A percentile compares a stretch with the other conserved stretches of the same genome.
Conservation (phyloP, 2,888 invertebrate genomes). For the Scaptomyza tumidula region DNA sequence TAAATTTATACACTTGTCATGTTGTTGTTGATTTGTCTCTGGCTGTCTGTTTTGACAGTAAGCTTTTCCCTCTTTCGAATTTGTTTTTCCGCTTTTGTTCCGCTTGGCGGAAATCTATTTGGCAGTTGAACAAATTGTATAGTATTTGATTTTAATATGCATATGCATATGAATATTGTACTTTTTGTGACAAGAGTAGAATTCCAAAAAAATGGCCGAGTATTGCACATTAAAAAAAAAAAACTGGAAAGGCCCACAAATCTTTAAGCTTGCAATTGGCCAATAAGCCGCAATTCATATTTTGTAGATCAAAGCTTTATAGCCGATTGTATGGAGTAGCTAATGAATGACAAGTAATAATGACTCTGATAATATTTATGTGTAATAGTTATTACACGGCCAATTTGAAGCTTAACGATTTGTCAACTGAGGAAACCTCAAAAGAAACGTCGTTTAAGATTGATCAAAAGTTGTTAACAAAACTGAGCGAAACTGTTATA, state of each 20-base stretch:
- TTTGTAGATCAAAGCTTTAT: conserved; percentile 32
- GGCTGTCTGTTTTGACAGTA: conserved; percentile 30
- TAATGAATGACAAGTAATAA: conserved; percentile 24
- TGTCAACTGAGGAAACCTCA: conserved; percentile 20
- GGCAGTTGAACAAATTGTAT: conserved; percentile 38
- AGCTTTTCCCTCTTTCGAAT: conserved; percentile 22
- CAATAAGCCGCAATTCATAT: conserved; percentile 15
- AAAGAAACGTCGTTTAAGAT: conserved; percentile 5
- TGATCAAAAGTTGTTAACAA: neutral
- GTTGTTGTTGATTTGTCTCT: conserved; percentile 9
- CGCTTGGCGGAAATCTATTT: conserved; percentile 38
- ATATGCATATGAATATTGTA: neutral
- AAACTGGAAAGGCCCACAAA: neutral
- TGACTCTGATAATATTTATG: conserved; percentile 29
- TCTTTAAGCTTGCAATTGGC: conserved; percentile 22
- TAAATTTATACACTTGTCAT: conserved; percentile 28
- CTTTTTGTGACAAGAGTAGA: conserved; percentile 2
- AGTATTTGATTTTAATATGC: conserved; percentile 24
- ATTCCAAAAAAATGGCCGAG: conserved; percentile 1
- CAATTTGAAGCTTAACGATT: neutral
- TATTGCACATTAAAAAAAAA: conserved; percentile 16
- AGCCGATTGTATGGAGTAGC: neutral
- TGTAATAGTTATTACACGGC: conserved; percentile 8
- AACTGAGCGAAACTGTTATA: too few relatives aligned
- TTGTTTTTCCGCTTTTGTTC: conserved; percentile 7